Conservation (phyloP, 2,113 vertebrate genomes). For the Dasyornis broadbenti region DNA sequence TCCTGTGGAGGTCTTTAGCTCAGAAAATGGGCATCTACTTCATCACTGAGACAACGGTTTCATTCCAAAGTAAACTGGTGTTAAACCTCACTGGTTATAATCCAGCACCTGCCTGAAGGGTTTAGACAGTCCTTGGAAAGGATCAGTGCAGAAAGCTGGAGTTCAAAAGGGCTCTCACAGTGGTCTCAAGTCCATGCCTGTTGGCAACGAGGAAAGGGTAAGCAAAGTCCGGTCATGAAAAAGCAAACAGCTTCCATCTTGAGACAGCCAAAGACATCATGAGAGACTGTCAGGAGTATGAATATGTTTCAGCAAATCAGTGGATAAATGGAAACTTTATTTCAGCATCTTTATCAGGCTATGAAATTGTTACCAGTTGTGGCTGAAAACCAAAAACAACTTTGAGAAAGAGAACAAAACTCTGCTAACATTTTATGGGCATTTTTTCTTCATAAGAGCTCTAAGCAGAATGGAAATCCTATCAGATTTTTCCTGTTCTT, state of each 20-base stretch:
- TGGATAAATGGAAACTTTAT: not conserved
- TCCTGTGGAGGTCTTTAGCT: not conserved
- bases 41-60: rapidly evolving
- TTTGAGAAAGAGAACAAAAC: not conserved
- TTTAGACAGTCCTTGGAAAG: not conserved
- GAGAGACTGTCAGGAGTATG: not conserved
- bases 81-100: not conserved
- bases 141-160: not conserved
- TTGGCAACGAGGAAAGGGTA: not conserved
- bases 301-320: not conserved
- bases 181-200: not conserved
- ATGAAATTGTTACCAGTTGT: not conserved
- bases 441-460: not conserved
- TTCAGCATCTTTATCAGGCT: not conserved
- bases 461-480: not conserved
- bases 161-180: not conserved
- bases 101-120: not conserved
- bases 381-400: not conserved
- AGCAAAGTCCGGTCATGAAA: not conserved
- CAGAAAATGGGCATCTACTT: not conserved
- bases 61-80: not conserved
- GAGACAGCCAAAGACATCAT: not conserved
- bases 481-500: not conserved
- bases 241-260: not conserved
- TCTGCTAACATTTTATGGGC: not conserved